Base-by-base conservation (phyloP, 2,113 vertebrate genomes). In the Silurus glanis region DNA sequence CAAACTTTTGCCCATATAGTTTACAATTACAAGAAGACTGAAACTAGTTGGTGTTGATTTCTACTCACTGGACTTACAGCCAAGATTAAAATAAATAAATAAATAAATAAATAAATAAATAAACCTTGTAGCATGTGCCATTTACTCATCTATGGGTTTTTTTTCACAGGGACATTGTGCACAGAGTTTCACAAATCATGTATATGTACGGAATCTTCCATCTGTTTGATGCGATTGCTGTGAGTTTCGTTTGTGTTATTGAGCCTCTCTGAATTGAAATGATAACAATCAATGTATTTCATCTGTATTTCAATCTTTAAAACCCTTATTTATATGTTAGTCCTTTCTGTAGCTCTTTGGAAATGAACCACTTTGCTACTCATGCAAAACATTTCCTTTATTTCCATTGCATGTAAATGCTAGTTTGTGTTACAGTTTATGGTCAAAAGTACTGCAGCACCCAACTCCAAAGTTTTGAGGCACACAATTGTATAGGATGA, bases 131-230 rank as follows among this genome's bases (percentile, higher is more conserved):
- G 23, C 10, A 17, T 64, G 25, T 37, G 62, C 9, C 25, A 47
- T 21, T 51, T 25, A 19, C 45, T 51, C 37, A 51, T 82, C 49
- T 71, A 53, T 8, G 37, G 2, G 13, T 64, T 64, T 8, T 83
- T 14, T 82, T n/a, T 83, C 89, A 7, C 49, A 95, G 93, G 62
- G 92, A 93, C 0, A 93, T 94, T 49, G 80, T 93, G 45, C 28
- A 76, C 2, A 91, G 90, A 14, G 93, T 94, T 69, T 86, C 92
- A 8, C 76, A 91, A 53, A 23, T 94, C 80, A 92, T 94, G 90
- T 55, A 88, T 59, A 69, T 95, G 17, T 95, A 92, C 17, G 0
- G 90, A 66, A 83, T 92, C 51, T 86, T 90, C 53, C 93, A 94
- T 79, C 12, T 95, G 14, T 74, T 90, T 19, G 94, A 93, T 49